phyloP scores from a whole-genome alignment of 2,797 vertebrate species.

The Remorina albescens region DNA sequence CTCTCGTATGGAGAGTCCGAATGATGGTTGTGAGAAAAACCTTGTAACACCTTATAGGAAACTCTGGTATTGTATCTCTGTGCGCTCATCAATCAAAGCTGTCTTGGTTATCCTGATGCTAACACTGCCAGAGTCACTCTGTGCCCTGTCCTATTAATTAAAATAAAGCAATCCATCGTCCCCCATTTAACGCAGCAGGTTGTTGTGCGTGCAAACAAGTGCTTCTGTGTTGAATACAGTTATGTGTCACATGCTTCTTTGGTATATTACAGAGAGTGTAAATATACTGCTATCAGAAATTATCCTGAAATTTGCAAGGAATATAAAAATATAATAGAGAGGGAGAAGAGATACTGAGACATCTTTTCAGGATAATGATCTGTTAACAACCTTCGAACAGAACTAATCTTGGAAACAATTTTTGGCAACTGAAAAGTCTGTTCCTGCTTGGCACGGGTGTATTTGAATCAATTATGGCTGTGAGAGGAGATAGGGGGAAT shows the following conservation, averaged over 20 bases:
- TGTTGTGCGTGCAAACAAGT: slow-evolving; percentile 11
- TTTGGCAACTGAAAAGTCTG: slow-evolving; percentile 62
- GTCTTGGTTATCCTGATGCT: slow-evolving; percentile 71
- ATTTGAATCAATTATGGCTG: slow-evolving; percentile 75
- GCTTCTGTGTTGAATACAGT: slow-evolving; percentile 10
- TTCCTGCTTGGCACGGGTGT: slow-evolving; percentile 59
- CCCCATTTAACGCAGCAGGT: slow-evolving; percentile 37
- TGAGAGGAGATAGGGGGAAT: slow-evolving; percentile 65
- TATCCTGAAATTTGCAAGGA: slow-evolving; percentile 11
- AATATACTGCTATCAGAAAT: background rate
- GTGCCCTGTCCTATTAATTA: slow-evolving; percentile 79
- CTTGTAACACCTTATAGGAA: slow-evolving; percentile 32
- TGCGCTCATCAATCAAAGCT: slow-evolving; percentile 73
- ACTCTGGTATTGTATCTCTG: slow-evolving; percentile 37
- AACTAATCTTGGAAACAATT: slow-evolving; percentile 66
- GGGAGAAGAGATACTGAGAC: slow-evolving; percentile 16
- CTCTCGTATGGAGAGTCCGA: slow-evolving; percentile 25
- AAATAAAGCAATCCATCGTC: slow-evolving; percentile 77
- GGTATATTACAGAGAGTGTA: slow-evolving; percentile 4
- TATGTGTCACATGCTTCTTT: slow-evolving; percentile 5
- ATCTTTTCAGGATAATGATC: slow-evolving; percentile 64
- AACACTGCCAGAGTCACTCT: slow-evolving; percentile 65
- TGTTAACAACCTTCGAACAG: slow-evolving; percentile 66
- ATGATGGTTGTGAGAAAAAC: slow-evolving; percentile 40
- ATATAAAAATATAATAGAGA: slow-evolving; percentile 23